A percentile compares a stretch with the other conserved stretches of the same genome.
Evolutionary conservation across 2,113 vertebrate genomes (phyloP).

Genomic region (Silurus glanis): DNA sequence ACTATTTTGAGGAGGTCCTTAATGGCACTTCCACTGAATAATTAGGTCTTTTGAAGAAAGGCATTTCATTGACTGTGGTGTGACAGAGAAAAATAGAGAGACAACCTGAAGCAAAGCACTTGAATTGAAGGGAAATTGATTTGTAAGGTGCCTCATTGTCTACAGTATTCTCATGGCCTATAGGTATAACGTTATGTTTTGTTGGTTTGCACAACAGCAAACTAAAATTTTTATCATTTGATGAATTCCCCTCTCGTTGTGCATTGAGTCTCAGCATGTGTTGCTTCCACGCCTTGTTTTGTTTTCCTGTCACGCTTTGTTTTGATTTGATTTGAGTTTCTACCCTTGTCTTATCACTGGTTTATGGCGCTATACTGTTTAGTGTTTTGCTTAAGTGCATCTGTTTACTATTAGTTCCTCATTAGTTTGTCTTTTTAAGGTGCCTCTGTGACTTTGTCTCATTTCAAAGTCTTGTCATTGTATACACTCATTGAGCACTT

Average conservation of each 20-base stretch:
- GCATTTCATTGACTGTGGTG: background rate
- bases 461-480: background rate
- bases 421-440: background rate
- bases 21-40: slow-evolving; percentile 13
- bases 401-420: background rate
- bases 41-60: slow-evolving; percentile 19
- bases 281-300: background rate
- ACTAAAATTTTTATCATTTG: background rate
- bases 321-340: background rate
- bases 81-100: slow-evolving; percentile 19
- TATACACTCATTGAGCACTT: background rate
- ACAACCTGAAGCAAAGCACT: slow-evolving; percentile 9
- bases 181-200: background rate
- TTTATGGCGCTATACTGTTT: background rate
- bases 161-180: background rate
- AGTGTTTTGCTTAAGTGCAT: background rate
- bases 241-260: background rate
- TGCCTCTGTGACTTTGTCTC: background rate
- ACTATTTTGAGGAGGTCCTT: slow-evolving; percentile 31
- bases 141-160: slow-evolving; percentile 10
- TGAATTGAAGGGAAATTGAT: slow-evolving; percentile 7
- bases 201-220: background rate
- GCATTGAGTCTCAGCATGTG: background rate
- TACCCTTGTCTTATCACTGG: background rate
- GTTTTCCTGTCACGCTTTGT: background rate